These are phyloP conservation scores for Helarctos malayanus DNA, from an alignment of 2,797 vertebrate genomes.

Conservation along the genomic window DNA sequence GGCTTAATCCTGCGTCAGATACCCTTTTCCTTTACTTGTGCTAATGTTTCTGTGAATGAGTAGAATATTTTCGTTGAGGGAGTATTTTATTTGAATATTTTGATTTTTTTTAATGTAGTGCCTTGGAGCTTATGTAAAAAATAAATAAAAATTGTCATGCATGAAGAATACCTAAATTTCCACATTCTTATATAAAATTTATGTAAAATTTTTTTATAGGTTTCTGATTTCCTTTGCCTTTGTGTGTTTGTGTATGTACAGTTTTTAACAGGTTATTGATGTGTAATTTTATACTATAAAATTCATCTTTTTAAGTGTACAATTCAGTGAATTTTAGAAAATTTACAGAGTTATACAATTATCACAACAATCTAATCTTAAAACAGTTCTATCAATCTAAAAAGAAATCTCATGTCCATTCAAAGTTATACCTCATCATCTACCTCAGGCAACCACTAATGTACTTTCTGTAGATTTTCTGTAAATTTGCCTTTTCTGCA, in stretches of 20 bases:
- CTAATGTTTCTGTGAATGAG: slow-evolving; percentile 59
- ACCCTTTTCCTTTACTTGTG: slow-evolving; percentile 36
- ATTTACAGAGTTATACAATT: not conserved
- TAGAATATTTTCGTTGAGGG: not conserved
- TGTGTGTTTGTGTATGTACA: not conserved
- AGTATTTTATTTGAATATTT: slow-evolving; percentile 4
- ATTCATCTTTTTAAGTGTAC: not conserved
- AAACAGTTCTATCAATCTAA: not conserved
- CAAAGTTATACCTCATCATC: not conserved
- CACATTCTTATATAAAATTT: slow-evolving; percentile 1
- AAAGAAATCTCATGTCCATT: slow-evolving; percentile 33
- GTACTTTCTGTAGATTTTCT: not conserved
- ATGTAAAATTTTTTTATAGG: not conserved
- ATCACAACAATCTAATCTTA: not conserved
- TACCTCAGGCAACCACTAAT: not conserved
- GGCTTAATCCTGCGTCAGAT: not conserved
- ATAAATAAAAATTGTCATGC: not conserved
- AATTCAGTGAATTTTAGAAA: not conserved
- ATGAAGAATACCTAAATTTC: slow-evolving; percentile 21
- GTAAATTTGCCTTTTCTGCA: slow-evolving; percentile 10
- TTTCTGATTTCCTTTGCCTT: not conserved
- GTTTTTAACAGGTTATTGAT: slow-evolving; percentile 1
- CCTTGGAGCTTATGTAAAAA: not conserved
- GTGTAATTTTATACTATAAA: slow-evolving; percentile 35
- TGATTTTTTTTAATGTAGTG: slow-evolving; percentile 16